phyloP scores from a whole-genome alignment of 2,888 invertebrate species.

The Blera fallax region DNA sequence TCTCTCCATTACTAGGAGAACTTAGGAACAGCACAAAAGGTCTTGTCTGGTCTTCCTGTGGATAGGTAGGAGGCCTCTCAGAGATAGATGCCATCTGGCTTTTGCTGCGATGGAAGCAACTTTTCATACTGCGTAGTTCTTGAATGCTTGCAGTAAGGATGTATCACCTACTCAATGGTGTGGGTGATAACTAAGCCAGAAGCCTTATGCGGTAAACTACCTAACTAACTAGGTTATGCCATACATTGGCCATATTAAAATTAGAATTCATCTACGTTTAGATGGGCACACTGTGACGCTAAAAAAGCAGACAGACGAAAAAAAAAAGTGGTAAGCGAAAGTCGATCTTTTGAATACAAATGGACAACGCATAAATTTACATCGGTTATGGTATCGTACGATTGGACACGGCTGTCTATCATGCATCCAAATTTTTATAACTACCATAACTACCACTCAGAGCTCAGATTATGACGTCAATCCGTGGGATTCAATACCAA shows the following conservation, averaged over 20 bases:
- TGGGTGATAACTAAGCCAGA: too few species aligned
- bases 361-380: constrained; percentile 36
- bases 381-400: constrained; percentile 11
- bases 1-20: too few species aligned
- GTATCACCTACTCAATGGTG: too few species aligned
- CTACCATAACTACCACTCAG: neutral
- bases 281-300: constrained; percentile 14
- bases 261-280: constrained; percentile 9
- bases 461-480: neutral
- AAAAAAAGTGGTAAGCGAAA: constrained; percentile 4
- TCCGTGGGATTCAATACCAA: neutral
- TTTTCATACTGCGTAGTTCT: too few species aligned
- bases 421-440: neutral
- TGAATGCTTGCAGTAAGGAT: too few species aligned
- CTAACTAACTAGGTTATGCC: neutral
- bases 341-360: constrained; percentile 21
- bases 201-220: neutral
- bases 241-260: constrained; percentile 1
- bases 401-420: constrained; percentile 9
- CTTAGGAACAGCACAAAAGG: too few species aligned
- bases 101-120: too few species aligned
- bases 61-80: too few species aligned
- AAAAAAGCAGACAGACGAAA: neutral
- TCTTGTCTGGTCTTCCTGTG: too few species aligned
- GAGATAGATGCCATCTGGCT: too few species aligned